Conservation (phyloP, 23 tunicate genomes). For the Styela clava region DNA sequence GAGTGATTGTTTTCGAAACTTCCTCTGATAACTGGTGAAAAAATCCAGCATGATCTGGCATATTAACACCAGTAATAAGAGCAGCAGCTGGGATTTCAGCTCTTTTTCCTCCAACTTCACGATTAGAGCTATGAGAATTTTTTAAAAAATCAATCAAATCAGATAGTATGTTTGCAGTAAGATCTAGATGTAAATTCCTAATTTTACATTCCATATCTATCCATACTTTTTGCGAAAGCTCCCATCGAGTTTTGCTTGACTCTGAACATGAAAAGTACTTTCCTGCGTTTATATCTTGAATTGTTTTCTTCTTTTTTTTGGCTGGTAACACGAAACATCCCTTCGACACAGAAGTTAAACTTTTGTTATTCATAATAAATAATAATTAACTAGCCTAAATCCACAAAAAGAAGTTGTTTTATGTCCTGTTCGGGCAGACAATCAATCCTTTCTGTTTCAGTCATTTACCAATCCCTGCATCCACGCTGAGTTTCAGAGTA, state of each 20-base stretch:
- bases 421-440: no score
- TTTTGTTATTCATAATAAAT: background rate
- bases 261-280: background rate
- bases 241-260: background rate
- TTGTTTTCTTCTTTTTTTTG: background rate
- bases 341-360: background rate
- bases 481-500: no score
- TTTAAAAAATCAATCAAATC: background rate
- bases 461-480: no score
- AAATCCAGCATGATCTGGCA: constrained; percentile 71
- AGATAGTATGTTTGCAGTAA: background rate
- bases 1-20: constrained; percentile 23
- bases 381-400: no score
- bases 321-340: constrained; percentile 7
- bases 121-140: background rate
- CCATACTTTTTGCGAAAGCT: background rate
- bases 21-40: constrained; percentile 32
- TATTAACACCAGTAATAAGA: constrained; percentile 70
- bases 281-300: background rate
- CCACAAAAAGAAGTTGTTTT: no score
- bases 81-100: constrained; percentile 80
- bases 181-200: background rate
- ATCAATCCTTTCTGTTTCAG: no score
- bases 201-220: background rate
- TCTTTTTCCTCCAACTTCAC: constrained; percentile 1